Evolutionary conservation across 2,888 invertebrate genomes (phyloP), one percentile per base, ranked within the genome.

Genomic region (Nemotelus pantherinus): DNA sequence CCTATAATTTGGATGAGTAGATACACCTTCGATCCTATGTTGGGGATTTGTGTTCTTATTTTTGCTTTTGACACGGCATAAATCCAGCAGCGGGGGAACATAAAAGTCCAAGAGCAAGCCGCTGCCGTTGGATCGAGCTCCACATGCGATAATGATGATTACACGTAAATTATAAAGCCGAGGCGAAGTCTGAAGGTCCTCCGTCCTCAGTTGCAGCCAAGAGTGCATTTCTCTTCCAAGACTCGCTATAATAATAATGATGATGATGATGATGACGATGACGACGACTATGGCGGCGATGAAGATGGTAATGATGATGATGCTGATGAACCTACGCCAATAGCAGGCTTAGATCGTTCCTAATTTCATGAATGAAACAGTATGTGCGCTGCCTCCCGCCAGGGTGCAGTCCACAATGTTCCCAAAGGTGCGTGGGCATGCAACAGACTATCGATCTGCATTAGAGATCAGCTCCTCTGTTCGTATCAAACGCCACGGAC

Each of bases 131-230:
- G 53, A 65, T 64, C 76, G 43, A 74, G 47, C 76, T 76, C 76
- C 80, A 80, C 80, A 80, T 80, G 80, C 80, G 80, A 82, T 82
- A 81, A 81, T 82, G 81, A 81, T 82, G 81, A 82, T 82, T 82
- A 81, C 81, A 81, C 80, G 80, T 81, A 81, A 81, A 81, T 82
- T 80, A 81, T 65, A 76, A 74, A 74, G 74, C 63, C 63, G 63
- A 74, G 74, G 48, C 50, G 57, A 57, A 71, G 71, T 71, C 48
- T 4, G 60, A 60, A 47, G 60, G 48, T 74, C 60, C 60, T 60
- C 74, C 48, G 6, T 57, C n/a, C 39, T 47, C 74, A 63, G 63
- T 41, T 63, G 72, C 58, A 57, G 71, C 44, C 50, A 55, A 3
- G 39, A 74, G 47, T 53, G 44, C 70, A 70, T 70, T 70, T 70